phyloP scores from a whole-genome alignment of 2,797 vertebrate species.

The Labroides dimidiatus region DNA sequence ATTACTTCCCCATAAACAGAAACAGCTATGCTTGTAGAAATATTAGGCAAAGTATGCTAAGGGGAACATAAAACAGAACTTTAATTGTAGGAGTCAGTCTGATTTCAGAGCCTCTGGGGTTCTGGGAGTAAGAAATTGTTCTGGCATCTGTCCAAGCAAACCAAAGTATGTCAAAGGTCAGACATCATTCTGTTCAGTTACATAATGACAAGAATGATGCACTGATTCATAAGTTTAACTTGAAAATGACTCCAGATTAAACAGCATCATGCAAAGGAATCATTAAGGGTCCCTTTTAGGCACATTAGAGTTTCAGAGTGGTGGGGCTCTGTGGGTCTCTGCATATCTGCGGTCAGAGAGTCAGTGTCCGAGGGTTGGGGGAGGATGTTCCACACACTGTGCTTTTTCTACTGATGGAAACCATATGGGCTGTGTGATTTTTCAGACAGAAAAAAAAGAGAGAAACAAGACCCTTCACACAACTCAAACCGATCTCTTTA shows the following conservation, averaged over 20 bases:
- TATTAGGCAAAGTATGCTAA: not conserved
- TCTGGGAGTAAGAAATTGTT: not conserved
- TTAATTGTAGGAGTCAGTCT: not conserved
- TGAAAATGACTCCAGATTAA: not conserved
- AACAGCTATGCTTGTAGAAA: not conserved
- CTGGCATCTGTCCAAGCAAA: not conserved
- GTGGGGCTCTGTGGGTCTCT: slow-evolving; percentile 4
- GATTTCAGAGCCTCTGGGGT: not conserved
- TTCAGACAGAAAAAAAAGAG: not conserved
- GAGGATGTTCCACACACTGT: slow-evolving; percentile 37
- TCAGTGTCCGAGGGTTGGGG: slow-evolving; percentile 49
- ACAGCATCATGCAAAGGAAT: not conserved
- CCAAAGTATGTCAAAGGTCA: not conserved
- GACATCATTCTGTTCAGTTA: too few species aligned
- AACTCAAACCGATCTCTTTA: not conserved
- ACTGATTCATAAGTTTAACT: not conserved
- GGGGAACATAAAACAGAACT: not conserved
- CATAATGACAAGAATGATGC: not conserved
- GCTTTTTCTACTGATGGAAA: slow-evolving; percentile 56
- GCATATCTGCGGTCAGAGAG: slow-evolving; percentile 47
- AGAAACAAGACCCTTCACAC: slow-evolving; percentile 2
- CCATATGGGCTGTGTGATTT: slow-evolving; percentile 58
- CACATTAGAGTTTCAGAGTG: not conserved
- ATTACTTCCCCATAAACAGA: not conserved
- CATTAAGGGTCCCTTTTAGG: not conserved